These are phyloP conservation scores for Patella ulyssiponensis DNA, from an alignment of 2,888 invertebrate genomes.

Conservation along the genomic window DNA sequence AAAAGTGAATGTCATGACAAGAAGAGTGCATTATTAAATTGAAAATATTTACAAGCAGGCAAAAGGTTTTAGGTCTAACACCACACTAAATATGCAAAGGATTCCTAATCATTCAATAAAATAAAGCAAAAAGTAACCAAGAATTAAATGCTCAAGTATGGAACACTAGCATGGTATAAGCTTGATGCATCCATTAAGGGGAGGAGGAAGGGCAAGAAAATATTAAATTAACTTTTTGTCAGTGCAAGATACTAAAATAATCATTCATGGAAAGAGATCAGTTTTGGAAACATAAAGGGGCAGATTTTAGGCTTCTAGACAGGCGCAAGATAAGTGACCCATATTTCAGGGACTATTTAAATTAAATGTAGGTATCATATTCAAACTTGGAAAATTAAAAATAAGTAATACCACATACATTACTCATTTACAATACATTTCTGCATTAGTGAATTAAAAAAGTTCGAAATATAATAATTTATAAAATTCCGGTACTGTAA, in stretches of 20 bases:
- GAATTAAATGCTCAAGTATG: background rate
- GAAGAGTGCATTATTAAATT: background rate
- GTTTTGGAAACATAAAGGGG: conserved; percentile 4
- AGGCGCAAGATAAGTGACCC: conserved; percentile 11
- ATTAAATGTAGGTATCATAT: background rate
- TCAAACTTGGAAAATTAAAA: conserved; percentile 1
- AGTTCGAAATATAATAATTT: no score
- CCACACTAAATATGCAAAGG: background rate
- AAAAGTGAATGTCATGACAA: background rate
- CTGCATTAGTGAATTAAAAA: no score
- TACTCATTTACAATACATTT: no score
- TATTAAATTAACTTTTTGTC: no score
- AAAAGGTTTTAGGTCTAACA: background rate
- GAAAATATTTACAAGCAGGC: conserved; percentile 2
- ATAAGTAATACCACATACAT: background rate
- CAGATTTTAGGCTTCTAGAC: background rate
- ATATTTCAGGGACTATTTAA: conserved; percentile 6
- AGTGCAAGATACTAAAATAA: background rate
- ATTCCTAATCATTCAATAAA: background rate
- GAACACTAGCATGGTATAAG: background rate
- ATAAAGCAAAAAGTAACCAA: conserved; percentile 5
- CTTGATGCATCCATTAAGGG: no score
- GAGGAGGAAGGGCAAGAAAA: no score
- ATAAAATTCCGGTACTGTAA: no score
- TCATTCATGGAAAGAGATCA: background rate